These are phyloP conservation scores for Herminia tarsipennalis DNA, from an alignment of 2,888 invertebrate genomes.

Conservation along the genomic window DNA sequence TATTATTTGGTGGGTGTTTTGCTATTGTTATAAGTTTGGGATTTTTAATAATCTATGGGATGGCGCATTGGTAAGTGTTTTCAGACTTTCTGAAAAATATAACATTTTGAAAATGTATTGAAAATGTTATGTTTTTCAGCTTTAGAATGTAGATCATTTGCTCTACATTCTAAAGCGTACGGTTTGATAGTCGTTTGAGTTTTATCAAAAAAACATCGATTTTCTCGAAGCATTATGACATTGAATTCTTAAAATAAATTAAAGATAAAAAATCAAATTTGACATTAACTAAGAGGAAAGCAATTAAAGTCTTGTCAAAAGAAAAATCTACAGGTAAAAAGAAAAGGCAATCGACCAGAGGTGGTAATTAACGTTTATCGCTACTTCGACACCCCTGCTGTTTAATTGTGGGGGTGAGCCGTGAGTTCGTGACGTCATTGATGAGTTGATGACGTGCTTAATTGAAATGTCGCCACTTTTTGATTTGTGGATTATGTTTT, in stretches of 20 bases:
- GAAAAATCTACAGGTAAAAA: slow-evolving; percentile 11
- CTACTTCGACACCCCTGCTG: slow-evolving; percentile 14
- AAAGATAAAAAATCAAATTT: not conserved
- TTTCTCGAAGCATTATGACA: too few species aligned
- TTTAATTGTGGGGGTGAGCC: slow-evolving; percentile 14
- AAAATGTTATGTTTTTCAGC: too few species aligned
- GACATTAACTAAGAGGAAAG: slow-evolving; percentile 3
- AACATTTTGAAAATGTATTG: too few species aligned
- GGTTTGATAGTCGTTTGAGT: too few species aligned
- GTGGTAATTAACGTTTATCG: slow-evolving; percentile 34
- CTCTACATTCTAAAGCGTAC: too few species aligned
- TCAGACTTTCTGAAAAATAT: too few species aligned
- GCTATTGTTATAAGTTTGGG: too few species aligned
- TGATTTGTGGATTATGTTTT: not conserved
- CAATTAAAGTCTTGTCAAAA: slow-evolving; percentile 7
- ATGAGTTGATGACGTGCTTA: slow-evolving; percentile 10
- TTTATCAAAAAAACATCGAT: not conserved
- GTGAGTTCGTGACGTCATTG: slow-evolving; percentile 23
- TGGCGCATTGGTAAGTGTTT: too few species aligned
- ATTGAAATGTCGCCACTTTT: slow-evolving; percentile 7
- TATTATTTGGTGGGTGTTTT: too few species aligned
- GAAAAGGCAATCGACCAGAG: slow-evolving; percentile 17
- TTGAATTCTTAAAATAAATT: not conserved
- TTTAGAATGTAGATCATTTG: too few species aligned
- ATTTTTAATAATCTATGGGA: too few species aligned